Base-by-base conservation (phyloP, 2,113 vertebrate species). In the Pteropus alecto region DNA sequence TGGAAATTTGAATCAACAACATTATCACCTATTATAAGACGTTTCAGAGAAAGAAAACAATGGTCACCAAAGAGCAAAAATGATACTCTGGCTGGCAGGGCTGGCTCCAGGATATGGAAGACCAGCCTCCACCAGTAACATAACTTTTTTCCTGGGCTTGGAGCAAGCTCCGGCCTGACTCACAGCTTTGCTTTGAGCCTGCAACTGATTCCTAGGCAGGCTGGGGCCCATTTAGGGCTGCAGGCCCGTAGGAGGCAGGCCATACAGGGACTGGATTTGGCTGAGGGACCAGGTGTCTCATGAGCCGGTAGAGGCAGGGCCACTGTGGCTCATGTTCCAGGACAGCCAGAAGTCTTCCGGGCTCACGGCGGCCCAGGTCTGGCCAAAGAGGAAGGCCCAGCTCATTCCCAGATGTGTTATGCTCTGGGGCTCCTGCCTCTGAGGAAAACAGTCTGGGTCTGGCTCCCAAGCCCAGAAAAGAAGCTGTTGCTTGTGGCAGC, bases 1-100 rank as follows among this genome's bases (percentile, higher is more conserved):
- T 90, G 97, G 99, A 99, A 99, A 99, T 99, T 98, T 98, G 98
- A 99, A 98, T 99, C 98, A 98, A 99, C 98, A 98, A 98, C 96
- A 98, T 98, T 98, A 98, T 98, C 98, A 98, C 92, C 98, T 98
- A 99, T 98, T 98, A 98, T 95, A 99, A 98, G 97, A 99, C 98
- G 98, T 98, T 98, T 98, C 97, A 98, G 97, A 98, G 95, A 98
- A 98, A 98, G 98, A 98, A 98, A 98, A 97, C 94, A 98, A 96
- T 3, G 56, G 89, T 98, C 97, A 97, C 97, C 97, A 98, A 98
- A 98, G 97, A 98, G 98, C 83, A 93, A 94, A 85, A 90, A 71
- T 14, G 89, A 65, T 48, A 77, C 97, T 97, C 96, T 95, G 97
- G 98, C 73, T n/a, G 56, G 91, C 73, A 91, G 68, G 81, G 97